Conservation (phyloP, 2,797 vertebrate species). For the Toxotes lorentzi region DNA sequence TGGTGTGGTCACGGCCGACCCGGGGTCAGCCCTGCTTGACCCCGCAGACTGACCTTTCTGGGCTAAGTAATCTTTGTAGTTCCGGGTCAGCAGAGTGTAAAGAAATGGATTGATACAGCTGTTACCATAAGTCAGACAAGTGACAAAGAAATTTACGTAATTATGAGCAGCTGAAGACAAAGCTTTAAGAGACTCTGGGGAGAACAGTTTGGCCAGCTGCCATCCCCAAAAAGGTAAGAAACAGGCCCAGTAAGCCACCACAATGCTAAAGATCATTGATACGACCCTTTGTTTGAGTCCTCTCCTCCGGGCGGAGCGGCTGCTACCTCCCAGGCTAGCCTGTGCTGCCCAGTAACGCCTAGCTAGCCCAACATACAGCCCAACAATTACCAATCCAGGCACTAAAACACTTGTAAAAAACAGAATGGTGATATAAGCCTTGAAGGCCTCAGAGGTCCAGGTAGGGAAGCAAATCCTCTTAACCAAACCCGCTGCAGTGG, state of each 20-base stretch:
- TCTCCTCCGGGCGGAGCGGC: conserved; percentile 47
- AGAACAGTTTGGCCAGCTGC: conserved; percentile 88
- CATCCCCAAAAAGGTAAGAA: conserved; percentile 93
- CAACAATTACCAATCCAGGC: conserved; percentile 83
- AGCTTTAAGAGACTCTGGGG: conserved; percentile 73
- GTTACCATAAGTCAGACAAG: conserved; percentile 91
- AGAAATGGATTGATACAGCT: conserved; percentile 91
- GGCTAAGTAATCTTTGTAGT: conserved; percentile 79
- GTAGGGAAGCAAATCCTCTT: conserved; percentile 90
- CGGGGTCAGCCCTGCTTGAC: conserved; percentile 77
- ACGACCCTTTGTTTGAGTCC: conserved; percentile 81
- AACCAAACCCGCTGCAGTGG: conserved; percentile 56
- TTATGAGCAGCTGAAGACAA: conserved; percentile 82
- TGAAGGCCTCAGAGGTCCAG: conserved; percentile 87
- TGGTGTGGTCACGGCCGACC: conserved; percentile 64
- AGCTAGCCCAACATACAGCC: conserved; percentile 81
- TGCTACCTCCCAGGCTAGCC: conserved; percentile 54
- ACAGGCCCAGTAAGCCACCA: conserved; percentile 89
- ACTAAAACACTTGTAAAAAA: conserved; percentile 86
- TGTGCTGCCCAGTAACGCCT: conserved; percentile 75
- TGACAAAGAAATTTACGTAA: conserved; percentile 90
- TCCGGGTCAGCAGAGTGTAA: conserved; percentile 87
- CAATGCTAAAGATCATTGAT: conserved; percentile 86
- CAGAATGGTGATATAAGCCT: conserved; percentile 85
- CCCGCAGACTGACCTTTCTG: conserved; percentile 79